Evolutionary conservation across 2,113 vertebrate genomes (phyloP), one percentile per base, ranked within the genome.

Genomic region (Hypocryptadius cinnamomeus): DNA sequence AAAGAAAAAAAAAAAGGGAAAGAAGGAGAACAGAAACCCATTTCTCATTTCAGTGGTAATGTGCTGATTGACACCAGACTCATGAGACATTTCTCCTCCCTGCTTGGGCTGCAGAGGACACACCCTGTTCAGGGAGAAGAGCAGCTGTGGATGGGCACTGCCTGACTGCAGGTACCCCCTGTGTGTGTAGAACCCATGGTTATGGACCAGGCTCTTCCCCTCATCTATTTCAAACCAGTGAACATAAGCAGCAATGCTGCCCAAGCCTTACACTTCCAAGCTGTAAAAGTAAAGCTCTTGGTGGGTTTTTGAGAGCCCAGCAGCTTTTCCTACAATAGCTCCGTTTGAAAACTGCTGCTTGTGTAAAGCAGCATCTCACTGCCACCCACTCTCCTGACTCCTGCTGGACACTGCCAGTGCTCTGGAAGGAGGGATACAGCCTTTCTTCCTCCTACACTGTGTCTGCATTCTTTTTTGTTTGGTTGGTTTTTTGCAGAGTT

Each of bases 241-340:
- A 94, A 53, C 9, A 7, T 5, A 61, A 68, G 59, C 25, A 56
- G 50, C 65, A 6, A 0, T 3, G 10, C 40, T 78, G 54, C 54
- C 64, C 3, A 3, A 84, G 47, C 65, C 6, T 1, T 33, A 21
- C 1, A 2, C n/a, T 73, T 63, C 65, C 0, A 1, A 78, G 48
- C 33, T 5, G 2, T 33, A 84, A 68, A 84, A 2, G 4, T 64
- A 74, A 88, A 86, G 39, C 56, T 54, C 69, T 47, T 2, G 1
- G 63, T 33, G 45, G 39, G 33, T 45, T 78, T 91, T 50, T 59
- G 33, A 92, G 56, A 74, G 39, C 30, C 18, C 39, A 56, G 64
- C 65, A 81, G 61, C 47, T 79, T 89, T 81, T 87, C 40, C 30
- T 68, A 28, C 51, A 45, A 59, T 30, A 94, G 73, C 56, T 86